Base-by-base conservation (phyloP, 2,888 invertebrate genomes). In the Gasteruption jaculator region DNA sequence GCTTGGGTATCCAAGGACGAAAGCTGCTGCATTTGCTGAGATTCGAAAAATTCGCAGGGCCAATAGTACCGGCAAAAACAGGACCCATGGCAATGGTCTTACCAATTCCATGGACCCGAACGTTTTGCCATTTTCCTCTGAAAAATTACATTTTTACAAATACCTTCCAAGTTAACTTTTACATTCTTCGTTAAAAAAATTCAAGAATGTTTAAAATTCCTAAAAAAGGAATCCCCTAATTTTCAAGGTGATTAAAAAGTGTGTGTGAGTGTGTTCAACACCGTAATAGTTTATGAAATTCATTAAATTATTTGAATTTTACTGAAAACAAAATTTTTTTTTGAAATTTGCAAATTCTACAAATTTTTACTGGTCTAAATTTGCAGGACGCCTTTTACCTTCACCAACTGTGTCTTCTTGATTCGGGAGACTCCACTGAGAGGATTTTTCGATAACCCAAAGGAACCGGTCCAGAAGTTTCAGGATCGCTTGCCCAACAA, bases 1-100 rank as follows among this genome's bases (percentile, higher is more conserved):
- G 1, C 70, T 72, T 3, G 77, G 74, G 44, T 74, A 77, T 1
- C 78, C 76, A 45, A 76, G 52, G 4, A 76, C 50, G 5, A 73
- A 63, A 46, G 75, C 74, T 32, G 72, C 57, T 6, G 75, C 56
- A 5, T 79, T 79, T 38, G 77, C 60, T 0, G 65, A 60, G 46
- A 73, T 69, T 44, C 78, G 68, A 4, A 73, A 61, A 27, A 73
- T 44, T 1, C 80, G 71, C 5, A 80, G 61, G 0, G 71, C 41
- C 5, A 79, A 53, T 34, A 80, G 62, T 50, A 74, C 63, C 19
- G 71, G 63, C 10, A 80, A 59, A 56, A 80, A 80, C 25, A 79
- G 66, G 18, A 78, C 58, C 80, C 80, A 80, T 0, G 79, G 78
- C 38, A 80, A 56, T 0, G 80, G 80, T 19, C 79, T 73, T n/a